phyloP scores from a whole-genome alignment of 1,140 invertebrate species.

The Drosophila nigrodunni region DNA sequence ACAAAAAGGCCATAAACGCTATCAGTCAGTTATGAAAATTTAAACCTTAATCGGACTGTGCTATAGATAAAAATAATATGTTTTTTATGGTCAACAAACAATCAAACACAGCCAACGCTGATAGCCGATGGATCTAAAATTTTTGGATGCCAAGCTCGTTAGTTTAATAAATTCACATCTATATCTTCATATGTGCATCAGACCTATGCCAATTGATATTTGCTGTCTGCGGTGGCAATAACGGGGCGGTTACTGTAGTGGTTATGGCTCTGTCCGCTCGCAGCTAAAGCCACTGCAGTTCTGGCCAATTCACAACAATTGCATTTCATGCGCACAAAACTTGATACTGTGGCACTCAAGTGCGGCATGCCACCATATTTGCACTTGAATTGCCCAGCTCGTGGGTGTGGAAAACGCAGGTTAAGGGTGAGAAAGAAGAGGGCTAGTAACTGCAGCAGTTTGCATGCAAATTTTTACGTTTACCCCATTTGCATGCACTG shows the following conservation, averaged over 20 bases:
- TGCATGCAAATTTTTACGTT: slow-evolving; percentile 76
- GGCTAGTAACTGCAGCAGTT: slow-evolving; percentile 57
- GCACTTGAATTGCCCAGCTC: slow-evolving; percentile 68
- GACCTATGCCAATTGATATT: slow-evolving; percentile 32
- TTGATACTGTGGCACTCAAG: slow-evolving; percentile 65
- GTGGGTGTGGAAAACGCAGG: neutral
- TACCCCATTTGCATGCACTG: slow-evolving; percentile 68
- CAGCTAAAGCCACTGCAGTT: neutral
- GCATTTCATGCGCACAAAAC: slow-evolving; percentile 72
- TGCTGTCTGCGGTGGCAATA: slow-evolving; percentile 22
- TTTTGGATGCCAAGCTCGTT: slow-evolving; percentile 29
- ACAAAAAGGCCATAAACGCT: slow-evolving; percentile 18
- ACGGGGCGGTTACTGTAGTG: neutral
- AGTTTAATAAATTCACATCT: slow-evolving; percentile 8
- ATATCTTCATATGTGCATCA: neutral
- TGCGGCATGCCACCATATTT: slow-evolving; percentile 78
- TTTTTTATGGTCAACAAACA: slow-evolving; percentile 35
- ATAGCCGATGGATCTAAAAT: slow-evolving; percentile 24
- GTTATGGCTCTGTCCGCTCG: neutral
- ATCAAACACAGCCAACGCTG: slow-evolving; percentile 18
- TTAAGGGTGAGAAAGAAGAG: neutral
- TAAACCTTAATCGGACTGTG: slow-evolving; percentile 24
- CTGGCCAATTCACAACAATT: slow-evolving; percentile 77
- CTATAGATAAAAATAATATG: slow-evolving; percentile 13
- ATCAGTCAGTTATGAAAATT: slow-evolving; percentile 9